Base-by-base conservation (phyloP, 2,888 invertebrate genomes). In the Clivina fossor region DNA sequence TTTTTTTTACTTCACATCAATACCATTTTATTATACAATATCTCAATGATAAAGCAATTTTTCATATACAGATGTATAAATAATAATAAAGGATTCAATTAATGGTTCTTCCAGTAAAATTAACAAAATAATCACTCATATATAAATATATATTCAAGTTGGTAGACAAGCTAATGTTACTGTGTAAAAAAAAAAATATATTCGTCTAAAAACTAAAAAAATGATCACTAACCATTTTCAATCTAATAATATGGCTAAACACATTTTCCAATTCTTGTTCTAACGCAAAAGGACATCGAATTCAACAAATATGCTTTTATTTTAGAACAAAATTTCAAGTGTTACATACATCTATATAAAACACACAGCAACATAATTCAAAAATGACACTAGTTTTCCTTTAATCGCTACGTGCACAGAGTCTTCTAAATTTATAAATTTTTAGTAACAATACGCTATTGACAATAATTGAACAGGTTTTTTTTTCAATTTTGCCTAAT, bases 1-100 rank as follows among this genome's bases (percentile, higher is more conserved):
- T 53, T 53, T 53, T 44, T 53, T 53, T 50, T 44, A 53, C 53
- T 53, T 53, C 44, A 53, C 53, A 53, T 53, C 53, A 35, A 53
- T 53, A 53, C 53, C 53, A 53, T 37, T 53, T 35, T 53, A 44
- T 43, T 53, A 53, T 53, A 53, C 53, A 53, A 44, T 35, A 47
- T 47, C 35, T 53, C 53, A 53, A 53, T 53, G 43, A 53, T 53
- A 53, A 53, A 53, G 53, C 53, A 53, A 53, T 18, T 49, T n/a
- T 16, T 49, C 28, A 49, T 53, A 53, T 44, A 53, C 44, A 53
- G 43, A 53, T 37, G 53, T 53, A 53, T 53, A 53, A 53, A 43
- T 40, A 38, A 49, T 41, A 51, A 51, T 30, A 30, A 44, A 41
- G 50, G n/a, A n/a, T 50, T 53, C 53, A 53, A 35, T 53, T 44